Conservation (phyloP, 2,888 invertebrate genomes). For the Sphaerophoria rueppellii region DNA sequence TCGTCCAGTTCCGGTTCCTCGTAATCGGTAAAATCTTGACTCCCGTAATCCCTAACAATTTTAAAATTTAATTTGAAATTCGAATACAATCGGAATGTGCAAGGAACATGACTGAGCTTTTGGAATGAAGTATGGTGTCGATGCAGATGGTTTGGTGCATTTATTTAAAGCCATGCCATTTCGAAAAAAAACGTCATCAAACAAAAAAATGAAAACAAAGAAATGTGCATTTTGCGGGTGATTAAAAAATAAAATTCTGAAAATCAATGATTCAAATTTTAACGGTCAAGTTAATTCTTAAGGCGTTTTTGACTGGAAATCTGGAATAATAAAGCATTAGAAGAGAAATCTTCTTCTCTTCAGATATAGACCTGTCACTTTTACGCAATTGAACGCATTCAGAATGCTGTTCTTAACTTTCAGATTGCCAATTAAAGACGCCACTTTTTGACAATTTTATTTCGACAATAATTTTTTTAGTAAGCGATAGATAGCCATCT, state of each 20-base stretch:
- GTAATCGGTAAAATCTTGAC: constrained; percentile 81
- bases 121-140: constrained; percentile 38
- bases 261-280: too few species aligned
- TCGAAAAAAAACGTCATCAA: constrained; percentile 1
- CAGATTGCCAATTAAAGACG: too few species aligned
- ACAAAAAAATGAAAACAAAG: constrained; percentile 27
- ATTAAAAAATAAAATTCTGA: not conserved
- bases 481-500: too few species aligned
- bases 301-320: too few species aligned
- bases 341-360: too few species aligned
- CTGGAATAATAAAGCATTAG: too few species aligned
- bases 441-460: too few species aligned
- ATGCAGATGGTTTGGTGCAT: constrained; percentile 17
- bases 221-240: not conserved
- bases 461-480: too few species aligned
- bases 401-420: too few species aligned
- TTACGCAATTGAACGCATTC: too few species aligned
- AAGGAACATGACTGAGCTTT: not conserved
- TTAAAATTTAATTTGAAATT: not conserved
- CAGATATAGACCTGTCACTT: too few species aligned
- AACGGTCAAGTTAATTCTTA: too few species aligned
- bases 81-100: not conserved
- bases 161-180: constrained; percentile 33
- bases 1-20: constrained; percentile 82
- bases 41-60: constrained; percentile 63